These are phyloP conservation scores for Lochmaea capreae DNA, from an alignment of 2,888 invertebrate genomes.

Conservation along the genomic window DNA sequence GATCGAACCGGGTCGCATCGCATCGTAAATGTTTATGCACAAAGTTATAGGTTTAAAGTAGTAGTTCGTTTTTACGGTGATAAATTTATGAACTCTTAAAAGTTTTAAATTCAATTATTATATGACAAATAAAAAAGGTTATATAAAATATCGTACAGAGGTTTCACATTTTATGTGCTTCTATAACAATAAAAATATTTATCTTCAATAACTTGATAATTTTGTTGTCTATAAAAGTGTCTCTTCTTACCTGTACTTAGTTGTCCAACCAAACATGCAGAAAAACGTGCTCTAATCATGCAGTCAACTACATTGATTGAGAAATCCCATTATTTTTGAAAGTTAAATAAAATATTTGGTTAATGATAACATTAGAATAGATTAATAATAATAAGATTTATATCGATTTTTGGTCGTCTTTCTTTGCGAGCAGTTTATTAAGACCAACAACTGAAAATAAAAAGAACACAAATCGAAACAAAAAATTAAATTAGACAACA, in stretches of 20 bases:
- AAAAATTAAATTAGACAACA: not conserved
- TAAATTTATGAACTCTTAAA: no score
- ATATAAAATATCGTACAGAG: no score
- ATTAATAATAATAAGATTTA: not conserved
- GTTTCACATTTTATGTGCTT: no score
- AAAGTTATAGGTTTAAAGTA: no score
- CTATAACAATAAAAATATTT: no score
- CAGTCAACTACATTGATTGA: conserved; percentile 1
- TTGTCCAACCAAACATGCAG: conserved; percentile 23
- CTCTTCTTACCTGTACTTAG: conserved; percentile 30
- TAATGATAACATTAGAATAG: not conserved
- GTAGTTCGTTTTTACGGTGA: no score
- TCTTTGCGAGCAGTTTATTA: not conserved
- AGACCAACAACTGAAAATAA: not conserved
- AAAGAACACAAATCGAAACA: not conserved
- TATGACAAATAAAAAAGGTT: no score
- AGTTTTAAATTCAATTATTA: no score
- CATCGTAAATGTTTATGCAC: no score
- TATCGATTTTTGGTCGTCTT: not conserved
- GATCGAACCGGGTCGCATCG: no score
- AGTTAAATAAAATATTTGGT: not conserved
- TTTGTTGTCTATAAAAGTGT: conserved; percentile 13
- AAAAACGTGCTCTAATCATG: conserved; percentile 32
- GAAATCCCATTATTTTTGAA: not conserved
- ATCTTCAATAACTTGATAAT: no score